Evolutionary conservation across 1,140 invertebrate species (phyloP).

Genomic region (Drosophila equinoxialis): DNA sequence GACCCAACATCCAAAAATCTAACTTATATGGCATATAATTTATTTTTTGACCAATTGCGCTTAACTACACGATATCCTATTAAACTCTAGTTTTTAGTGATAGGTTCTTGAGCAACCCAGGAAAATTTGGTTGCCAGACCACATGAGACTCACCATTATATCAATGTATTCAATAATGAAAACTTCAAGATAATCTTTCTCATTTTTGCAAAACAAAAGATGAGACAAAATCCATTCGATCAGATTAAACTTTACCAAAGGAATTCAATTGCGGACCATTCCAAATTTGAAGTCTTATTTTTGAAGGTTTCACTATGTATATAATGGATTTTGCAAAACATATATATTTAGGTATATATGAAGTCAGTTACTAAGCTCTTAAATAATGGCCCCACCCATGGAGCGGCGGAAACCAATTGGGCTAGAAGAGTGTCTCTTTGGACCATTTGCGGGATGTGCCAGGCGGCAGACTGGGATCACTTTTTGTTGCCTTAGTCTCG

Average conservation of each 20-base stretch:
- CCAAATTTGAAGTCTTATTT: not conserved
- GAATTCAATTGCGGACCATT: no score
- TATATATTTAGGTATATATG: conserved; percentile 28
- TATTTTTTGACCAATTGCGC: conserved; percentile 48
- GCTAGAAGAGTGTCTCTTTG: conserved; percentile 83
- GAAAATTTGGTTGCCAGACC: conserved; percentile 43
- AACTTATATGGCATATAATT: conserved; percentile 39
- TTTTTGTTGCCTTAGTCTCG: conserved; percentile 32
- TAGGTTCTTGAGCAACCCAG: conserved; percentile 43
- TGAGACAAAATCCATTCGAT: no score
- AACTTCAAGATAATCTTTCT: not conserved
- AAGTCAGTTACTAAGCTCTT: conserved; percentile 78
- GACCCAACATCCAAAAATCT: conserved; percentile 23
- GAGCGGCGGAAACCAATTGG: conserved; percentile 65
- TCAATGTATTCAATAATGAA: conserved; percentile 33
- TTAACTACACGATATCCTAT: conserved; percentile 40
- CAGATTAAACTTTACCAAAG: no score
- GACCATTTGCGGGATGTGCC: conserved; percentile 81
- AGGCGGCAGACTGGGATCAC: conserved; percentile 81
- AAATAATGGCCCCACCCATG: conserved; percentile 46
- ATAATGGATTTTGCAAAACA: conserved; percentile 7
- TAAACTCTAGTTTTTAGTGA: conserved; percentile 28
- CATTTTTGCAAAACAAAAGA: not conserved
- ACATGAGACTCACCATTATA: conserved; percentile 10
- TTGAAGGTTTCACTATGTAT: conserved; percentile 32